A percentile compares a stretch with the other conserved stretches of the same genome.
Evolutionary conservation across 2,888 invertebrate species (phyloP).

Genomic region (Xestobium rufovillosum): DNA sequence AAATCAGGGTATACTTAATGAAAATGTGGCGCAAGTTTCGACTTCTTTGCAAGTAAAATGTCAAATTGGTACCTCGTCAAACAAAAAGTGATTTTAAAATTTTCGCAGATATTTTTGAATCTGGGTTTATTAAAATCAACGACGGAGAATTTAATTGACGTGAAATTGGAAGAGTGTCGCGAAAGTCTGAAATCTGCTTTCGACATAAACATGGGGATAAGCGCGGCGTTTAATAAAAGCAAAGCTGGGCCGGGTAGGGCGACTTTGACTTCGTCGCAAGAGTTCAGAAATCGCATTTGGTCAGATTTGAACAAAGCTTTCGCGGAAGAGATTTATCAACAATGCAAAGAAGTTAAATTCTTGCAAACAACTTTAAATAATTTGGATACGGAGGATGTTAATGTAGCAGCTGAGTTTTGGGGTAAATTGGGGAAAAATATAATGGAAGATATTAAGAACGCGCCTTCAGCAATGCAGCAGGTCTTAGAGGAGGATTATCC

Average conservation of each 20-base stretch:
- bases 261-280: slow-evolving; percentile 39
- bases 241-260: slow-evolving; percentile 52
- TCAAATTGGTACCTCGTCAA: slow-evolving; percentile 7
- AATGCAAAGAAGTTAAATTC: slow-evolving; percentile 59
- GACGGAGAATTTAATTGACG: slow-evolving; percentile 47
- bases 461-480: slow-evolving; percentile 59
- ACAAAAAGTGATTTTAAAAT: slow-evolving; percentile 4
- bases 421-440: slow-evolving; percentile 43
- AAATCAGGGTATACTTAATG: slow-evolving; percentile 68
- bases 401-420: slow-evolving; percentile 50
- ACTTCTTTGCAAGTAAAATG: slow-evolving; percentile 58
- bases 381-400: slow-evolving; percentile 45
- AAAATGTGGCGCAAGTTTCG: slow-evolving; percentile 59
- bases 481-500: slow-evolving; percentile 84
- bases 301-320: slow-evolving; percentile 81
- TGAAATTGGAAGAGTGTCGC: slow-evolving; percentile 47
- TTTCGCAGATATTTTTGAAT: slow-evolving; percentile 40
- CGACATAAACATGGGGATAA: slow-evolving; percentile 36
- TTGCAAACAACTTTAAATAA: slow-evolving; percentile 46
- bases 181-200: slow-evolving; percentile 48
- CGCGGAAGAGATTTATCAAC: slow-evolving; percentile 63
- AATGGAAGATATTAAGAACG: slow-evolving; percentile 48
- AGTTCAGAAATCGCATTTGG: slow-evolving; percentile 69
- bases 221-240: slow-evolving; percentile 24
- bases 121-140: slow-evolving; percentile 45